Conservation (phyloP, 2,888 invertebrate genomes). For the Hydropsyche betteni region DNA sequence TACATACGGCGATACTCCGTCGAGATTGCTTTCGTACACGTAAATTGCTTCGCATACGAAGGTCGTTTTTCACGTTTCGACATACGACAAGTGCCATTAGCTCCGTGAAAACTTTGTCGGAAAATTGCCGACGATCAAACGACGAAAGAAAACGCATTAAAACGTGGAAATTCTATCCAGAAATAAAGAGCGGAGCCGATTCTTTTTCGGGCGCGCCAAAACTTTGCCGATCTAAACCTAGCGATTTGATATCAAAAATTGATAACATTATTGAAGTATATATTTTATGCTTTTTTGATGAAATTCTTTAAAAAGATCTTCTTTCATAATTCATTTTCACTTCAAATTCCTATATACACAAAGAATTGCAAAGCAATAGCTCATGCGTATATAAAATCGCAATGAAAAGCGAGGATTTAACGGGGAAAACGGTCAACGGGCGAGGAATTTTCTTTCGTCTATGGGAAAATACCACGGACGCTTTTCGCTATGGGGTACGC, state of each 20-base stretch:
- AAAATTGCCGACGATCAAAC: background rate
- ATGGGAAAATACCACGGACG: conserved; percentile 10
- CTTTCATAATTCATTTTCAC: too few species aligned
- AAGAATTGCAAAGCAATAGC: background rate
- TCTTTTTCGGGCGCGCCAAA: background rate
- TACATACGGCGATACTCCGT: background rate
- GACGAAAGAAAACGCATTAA: too few species aligned
- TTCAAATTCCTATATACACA: too few species aligned
- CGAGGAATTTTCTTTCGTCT: conserved; percentile 20
- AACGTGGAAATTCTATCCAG: background rate
- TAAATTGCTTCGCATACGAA: conserved; percentile 19
- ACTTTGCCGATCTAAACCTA: background rate
- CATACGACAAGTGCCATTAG: conserved; percentile 18
- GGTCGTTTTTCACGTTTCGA: conserved; percentile 19
- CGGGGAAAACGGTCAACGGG: conserved; percentile 14
- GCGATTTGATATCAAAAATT: background rate
- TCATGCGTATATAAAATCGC: conserved; percentile 8
- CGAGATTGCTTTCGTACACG: conserved; percentile 4
- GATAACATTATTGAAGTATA: background rate
- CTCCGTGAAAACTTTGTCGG: background rate
- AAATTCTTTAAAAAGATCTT: too few species aligned
- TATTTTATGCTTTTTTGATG: background rate
- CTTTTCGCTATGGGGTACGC: background rate
- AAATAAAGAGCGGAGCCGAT: background rate
- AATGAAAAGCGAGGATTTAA: conserved; percentile 13